Base-by-base conservation (phyloP, 2,888 invertebrate genomes). In the Eupithecia insigniata region DNA sequence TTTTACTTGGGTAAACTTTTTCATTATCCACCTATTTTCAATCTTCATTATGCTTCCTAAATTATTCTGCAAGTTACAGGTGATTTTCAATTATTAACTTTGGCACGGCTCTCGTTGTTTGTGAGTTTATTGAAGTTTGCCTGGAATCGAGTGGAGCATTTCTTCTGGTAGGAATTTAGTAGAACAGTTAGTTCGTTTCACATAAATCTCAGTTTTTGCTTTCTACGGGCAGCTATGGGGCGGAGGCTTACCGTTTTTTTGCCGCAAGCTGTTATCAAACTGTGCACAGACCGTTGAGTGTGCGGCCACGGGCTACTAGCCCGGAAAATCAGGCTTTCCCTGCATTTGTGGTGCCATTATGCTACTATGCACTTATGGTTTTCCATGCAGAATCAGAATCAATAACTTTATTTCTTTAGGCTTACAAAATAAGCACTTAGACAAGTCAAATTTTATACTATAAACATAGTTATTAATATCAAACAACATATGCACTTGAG, bases 291-390 rank as follows among this genome's bases (percentile, higher is more conserved):
- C 85, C 88, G 89, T 88, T 85, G 84, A 85, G 85, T 88, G 89
- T 87, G 84, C 87, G 81, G 89, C 88, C 83, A 85, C 90, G 90
- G 90, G 81, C 90, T 87, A 87, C 83, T 89, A 87, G 91, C 84
- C 87, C 87, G 90, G 90, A 89, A 90, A 89, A 89, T 85, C 79
- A 82, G 84, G 89, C 91, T 93, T 93, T 92, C 91, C 90, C 90
- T 86, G 82, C 85, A 80, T 80, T 77, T 76, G 77, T 67, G 72
- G 79, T 76, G 76, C 75, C 80, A 81, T 72, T 73, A 72, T 64
- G 69, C 68, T 76, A 70, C 67, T 69, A 61, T 76, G 69, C 76
- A 71, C 66, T 79, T 78, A 78, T 80, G 74, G 66, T 79, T 75
- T 73, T 75, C 71, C 71, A 78, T 70, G n/a, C n/a, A n/a, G n/a